These are phyloP conservation scores for Euura saliciscinereae DNA, from an alignment of 1,140 invertebrate species.

Conservation along the genomic window DNA sequence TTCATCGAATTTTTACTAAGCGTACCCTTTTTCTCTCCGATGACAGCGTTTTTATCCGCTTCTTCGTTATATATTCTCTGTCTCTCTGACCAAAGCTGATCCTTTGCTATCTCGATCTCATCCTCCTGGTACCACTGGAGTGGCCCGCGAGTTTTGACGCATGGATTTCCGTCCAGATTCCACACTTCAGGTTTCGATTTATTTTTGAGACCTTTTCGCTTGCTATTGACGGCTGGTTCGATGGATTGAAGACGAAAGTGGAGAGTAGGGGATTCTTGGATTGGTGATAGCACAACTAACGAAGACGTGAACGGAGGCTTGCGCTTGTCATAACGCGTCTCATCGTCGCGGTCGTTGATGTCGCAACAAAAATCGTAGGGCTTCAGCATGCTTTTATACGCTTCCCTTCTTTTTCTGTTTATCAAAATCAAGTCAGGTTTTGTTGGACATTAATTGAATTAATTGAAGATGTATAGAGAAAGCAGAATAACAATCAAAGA, in stretches of 20 bases:
- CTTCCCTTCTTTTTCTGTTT: not conserved
- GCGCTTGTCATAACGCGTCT: slow-evolving; percentile 25
- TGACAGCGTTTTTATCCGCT: slow-evolving; percentile 13
- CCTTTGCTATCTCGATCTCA: slow-evolving; percentile 26
- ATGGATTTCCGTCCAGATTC: not conserved
- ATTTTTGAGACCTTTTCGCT: slow-evolving; percentile 5
- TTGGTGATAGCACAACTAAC: slow-evolving; percentile 14
- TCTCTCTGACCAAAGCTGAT: slow-evolving; percentile 24
- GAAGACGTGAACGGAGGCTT: slow-evolving; percentile 23
- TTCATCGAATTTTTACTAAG: not conserved
- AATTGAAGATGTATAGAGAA: not conserved
- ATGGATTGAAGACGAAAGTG: slow-evolving; percentile 30
- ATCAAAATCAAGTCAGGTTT: not conserved
- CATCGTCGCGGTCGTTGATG: slow-evolving; percentile 21
- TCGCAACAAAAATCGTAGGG: slow-evolving; percentile 34
- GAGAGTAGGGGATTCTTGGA: slow-evolving; percentile 28
- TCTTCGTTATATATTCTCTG: slow-evolving; percentile 16
- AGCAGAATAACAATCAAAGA: not conserved
- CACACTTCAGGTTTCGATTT: not conserved
- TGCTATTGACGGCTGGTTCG: slow-evolving; percentile 9
- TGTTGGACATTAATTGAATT: not conserved
- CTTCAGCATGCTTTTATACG: slow-evolving; percentile 12
- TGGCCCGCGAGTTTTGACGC: not conserved
- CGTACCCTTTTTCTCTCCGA: slow-evolving; percentile 27
- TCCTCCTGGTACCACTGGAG: slow-evolving; percentile 30